Conservation (phyloP, 2,113 vertebrate species). For the Macrotus californicus region DNA sequence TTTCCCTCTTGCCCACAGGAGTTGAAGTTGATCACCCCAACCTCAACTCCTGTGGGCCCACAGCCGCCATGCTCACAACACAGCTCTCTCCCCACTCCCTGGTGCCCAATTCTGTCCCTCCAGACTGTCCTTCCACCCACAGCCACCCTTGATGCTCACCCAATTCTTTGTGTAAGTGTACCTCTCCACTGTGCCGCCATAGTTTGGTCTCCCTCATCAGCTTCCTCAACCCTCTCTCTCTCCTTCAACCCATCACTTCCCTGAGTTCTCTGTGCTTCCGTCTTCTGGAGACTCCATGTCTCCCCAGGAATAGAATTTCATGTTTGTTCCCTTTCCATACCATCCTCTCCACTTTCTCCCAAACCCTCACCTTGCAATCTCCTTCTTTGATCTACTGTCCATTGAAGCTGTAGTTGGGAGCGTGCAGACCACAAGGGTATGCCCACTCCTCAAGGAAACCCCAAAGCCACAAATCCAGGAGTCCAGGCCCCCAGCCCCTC, state of each 20-base stretch:
- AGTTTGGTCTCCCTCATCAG: neutral
- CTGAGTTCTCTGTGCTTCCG: neutral
- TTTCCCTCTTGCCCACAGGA: too few species aligned
- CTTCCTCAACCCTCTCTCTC: neutral
- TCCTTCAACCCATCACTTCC: neutral
- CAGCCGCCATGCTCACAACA: fast-evolving
- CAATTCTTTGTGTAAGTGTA: neutral
- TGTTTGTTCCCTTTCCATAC: neutral
- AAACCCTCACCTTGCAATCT: neutral
- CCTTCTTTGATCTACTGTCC: neutral
- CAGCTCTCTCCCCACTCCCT: neutral
- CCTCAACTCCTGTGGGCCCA: neutral
- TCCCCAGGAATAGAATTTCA: neutral
- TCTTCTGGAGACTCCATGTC: neutral
- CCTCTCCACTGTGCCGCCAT: neutral
- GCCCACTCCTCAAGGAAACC: neutral
- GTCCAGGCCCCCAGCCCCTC: neutral
- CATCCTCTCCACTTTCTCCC: neutral
- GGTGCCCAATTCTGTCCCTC: neutral
- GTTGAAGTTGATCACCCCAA: neutral
- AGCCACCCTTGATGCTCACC: neutral
- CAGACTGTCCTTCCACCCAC: neutral
- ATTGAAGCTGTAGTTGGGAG: neutral
- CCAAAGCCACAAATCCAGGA: neutral
- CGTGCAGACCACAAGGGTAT: neutral